A percentile compares a stretch with the other conserved stretches of the same genome.
phyloP scores from a whole-genome alignment of 2,113 vertebrate species.

The Bos taurus region DNA sequence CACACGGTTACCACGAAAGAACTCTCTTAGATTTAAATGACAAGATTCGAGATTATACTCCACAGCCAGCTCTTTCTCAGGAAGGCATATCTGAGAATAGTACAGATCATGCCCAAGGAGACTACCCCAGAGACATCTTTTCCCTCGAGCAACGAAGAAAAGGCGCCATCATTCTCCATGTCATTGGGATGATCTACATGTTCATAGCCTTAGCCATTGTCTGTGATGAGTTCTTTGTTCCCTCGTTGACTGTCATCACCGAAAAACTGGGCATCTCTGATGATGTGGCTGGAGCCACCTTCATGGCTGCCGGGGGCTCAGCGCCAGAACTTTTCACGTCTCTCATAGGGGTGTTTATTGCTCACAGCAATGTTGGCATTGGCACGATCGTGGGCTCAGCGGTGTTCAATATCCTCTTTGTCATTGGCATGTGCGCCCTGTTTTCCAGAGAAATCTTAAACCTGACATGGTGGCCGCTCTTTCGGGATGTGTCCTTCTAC shows the following conservation, averaged over 20 bases:
- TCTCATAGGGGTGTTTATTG: constrained; percentile 97
- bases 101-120: constrained; percentile 82
- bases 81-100: constrained; percentile 80
- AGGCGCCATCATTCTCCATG: constrained; percentile 92
- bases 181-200: constrained; percentile 99
- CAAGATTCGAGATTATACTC: constrained; percentile 79
- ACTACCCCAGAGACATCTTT: constrained; percentile 93
- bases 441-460: constrained; percentile 98
- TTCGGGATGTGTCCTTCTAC: constrained; percentile 97
- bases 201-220: constrained; percentile 98
- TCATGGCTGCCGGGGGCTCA: constrained; percentile 98
- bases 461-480: constrained; percentile 98
- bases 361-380: constrained; percentile 98
- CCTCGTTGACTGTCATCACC: constrained; percentile 96
- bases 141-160: constrained; percentile 86
- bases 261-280: constrained; percentile 95
- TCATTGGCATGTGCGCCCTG: constrained; percentile 98
- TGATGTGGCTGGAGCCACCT: constrained; percentile 97
- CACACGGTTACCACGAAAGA: constrained; percentile 82
- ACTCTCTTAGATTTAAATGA: constrained; percentile 91
- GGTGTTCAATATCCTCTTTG: constrained; percentile 98
- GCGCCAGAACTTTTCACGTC: constrained; percentile 99
- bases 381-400: constrained; percentile 98
- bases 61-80: constrained; percentile 70
- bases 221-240: constrained; percentile 98